Evolutionary conservation across 2,113 vertebrate species (phyloP).

Genomic region (Plecturocebus donacophilus): DNA sequence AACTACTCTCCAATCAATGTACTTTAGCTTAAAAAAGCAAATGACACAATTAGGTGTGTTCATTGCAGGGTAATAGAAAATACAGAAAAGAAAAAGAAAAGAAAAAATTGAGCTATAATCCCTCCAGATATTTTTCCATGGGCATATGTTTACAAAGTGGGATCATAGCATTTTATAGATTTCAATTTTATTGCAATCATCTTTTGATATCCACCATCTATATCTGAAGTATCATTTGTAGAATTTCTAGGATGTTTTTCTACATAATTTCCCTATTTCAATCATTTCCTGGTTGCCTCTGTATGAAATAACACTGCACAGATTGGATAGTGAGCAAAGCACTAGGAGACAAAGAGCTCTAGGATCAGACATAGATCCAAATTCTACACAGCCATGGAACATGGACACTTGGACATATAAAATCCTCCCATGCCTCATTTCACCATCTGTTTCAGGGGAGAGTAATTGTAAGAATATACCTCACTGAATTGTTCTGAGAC

Average conservation of each 20-base stretch:
- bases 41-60: background rate
- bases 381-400: background rate
- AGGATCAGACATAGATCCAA: background rate
- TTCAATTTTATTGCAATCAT: conserved; percentile 37
- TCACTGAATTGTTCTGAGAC: conserved; percentile 1
- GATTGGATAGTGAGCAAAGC: background rate
- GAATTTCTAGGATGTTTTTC: background rate
- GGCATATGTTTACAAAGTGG: background rate
- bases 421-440: conserved; percentile 26
- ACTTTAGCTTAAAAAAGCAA: background rate
- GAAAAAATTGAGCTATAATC: background rate
- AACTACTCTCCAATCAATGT: background rate
- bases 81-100: background rate
- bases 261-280: background rate
- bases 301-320: background rate
- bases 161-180: background rate
- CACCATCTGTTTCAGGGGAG: conserved; percentile 50
- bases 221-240: background rate
- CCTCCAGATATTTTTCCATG: conserved; percentile 15
- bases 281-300: background rate
- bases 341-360: background rate
- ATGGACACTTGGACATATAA: conserved; percentile 27
- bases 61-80: conserved; percentile 35
- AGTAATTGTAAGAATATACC: conserved; percentile 36
- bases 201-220: background rate